phyloP scores from a whole-genome alignment of 2,113 vertebrate genomes.

The Hypomesus transpacificus region DNA sequence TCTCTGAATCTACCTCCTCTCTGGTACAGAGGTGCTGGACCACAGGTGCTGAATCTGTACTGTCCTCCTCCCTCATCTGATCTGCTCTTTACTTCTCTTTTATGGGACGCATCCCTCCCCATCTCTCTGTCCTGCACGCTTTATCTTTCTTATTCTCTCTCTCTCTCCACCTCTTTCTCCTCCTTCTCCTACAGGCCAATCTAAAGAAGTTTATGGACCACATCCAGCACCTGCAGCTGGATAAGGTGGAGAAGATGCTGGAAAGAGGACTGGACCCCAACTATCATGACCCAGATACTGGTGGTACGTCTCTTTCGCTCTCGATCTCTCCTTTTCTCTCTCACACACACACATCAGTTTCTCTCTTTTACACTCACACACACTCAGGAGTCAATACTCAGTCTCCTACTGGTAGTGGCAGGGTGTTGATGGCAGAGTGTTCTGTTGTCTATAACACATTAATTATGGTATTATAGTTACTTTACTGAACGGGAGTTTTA shows the following conservation, averaged over 20 bases:
- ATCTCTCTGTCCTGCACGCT: background rate
- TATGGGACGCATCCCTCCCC: too few species aligned
- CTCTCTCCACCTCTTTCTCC: background rate
- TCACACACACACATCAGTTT: background rate
- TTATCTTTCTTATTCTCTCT: background rate
- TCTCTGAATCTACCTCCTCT: too few species aligned
- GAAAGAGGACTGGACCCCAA: conserved; percentile 87
- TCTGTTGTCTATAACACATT: background rate
- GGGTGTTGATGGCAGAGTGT: too few species aligned
- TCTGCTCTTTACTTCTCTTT: too few species aligned
- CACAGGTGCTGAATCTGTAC: too few species aligned
- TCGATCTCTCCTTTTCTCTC: too few species aligned
- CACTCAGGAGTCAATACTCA: background rate
- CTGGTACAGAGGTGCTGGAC: too few species aligned
- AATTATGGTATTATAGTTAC: background rate
- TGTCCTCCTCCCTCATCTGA: too few species aligned
- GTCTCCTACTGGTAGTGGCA: too few species aligned
- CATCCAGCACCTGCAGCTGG: conserved; percentile 77
- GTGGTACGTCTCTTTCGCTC: conserved; percentile 64
- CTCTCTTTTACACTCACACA: conserved; percentile 7
- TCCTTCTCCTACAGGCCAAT: conserved; percentile 65
- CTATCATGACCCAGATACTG: conserved; percentile 83
- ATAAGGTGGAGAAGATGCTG: conserved; percentile 82
- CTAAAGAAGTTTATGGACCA: conserved; percentile 83
- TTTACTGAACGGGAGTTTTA: background rate